Base-by-base conservation (phyloP, 2,797 vertebrate genomes). In the Galagoides demidoff region DNA sequence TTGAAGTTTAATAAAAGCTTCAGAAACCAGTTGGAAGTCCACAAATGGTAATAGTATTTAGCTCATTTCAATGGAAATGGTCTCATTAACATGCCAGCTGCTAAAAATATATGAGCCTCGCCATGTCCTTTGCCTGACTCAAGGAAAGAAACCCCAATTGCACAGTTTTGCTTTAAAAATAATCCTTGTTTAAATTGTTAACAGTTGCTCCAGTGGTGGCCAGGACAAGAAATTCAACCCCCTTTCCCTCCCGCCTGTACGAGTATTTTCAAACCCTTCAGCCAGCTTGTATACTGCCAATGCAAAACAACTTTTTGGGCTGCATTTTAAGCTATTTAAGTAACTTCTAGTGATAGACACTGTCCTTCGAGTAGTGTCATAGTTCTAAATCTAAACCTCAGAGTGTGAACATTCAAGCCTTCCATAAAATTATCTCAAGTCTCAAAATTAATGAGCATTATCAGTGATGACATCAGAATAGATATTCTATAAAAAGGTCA, bases 41-140 rank as follows among this genome's bases (percentile, higher is more conserved):
- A 97, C 96, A 97, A 97, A 98, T 96, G 94, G 92, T 98, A 97
- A 98, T 76, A 97, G 93, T 95, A 97, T 96, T 98, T 98, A 92
- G 90, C 91, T 98, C 95, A 97, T 98, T 98, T 98, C 97, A 97
- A 95, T 98, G 96, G 97, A 98, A 98, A 98, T 98, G 81, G 87
- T 91, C 96, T 98, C 96, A 98, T 98, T 98, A 98, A 97, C 96
- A 98, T 96, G 94, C 98, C 97, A 98, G 96, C 98, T 98, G 96
- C 98, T 98, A 94, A 97, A 95, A 98, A 98, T 5, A 82, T 89
- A 96, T 97, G 97, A 98, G 97, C 95, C 94, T 96, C 97, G 96
- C 96, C 96, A 92, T 78, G 85, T 96, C 97, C 96, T 98, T 98
- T 97, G 96, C 95, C 97, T 96, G 96, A 95, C 98, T 96, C 84